A percentile compares a stretch with the other conserved stretches of the same genome.
Conservation (phyloP, 2,888 invertebrate genomes). For the Sinohyriopsis cumingii region DNA sequence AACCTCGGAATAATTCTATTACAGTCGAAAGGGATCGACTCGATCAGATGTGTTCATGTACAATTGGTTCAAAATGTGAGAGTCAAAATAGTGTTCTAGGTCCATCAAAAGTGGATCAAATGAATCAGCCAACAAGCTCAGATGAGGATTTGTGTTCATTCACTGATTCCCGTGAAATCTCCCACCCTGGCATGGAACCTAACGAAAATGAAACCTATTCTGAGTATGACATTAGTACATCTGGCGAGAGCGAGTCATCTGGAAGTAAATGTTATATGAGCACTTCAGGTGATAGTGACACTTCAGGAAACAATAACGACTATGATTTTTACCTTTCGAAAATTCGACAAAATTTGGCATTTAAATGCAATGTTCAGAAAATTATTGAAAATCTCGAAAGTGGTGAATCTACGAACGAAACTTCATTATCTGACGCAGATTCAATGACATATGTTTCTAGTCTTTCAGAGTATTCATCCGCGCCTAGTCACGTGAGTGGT, state of each 20-base stretch:
- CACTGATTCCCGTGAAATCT: no score
- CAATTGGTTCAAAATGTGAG: constrained; percentile 19
- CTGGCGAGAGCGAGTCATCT: constrained; percentile 34
- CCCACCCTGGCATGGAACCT: neutral
- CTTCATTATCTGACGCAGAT: constrained; percentile 14
- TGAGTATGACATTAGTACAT: constrained; percentile 32
- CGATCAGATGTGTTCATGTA: constrained; percentile 36
- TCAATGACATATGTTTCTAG: constrained; percentile 43
- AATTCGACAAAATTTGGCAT: constrained; percentile 32
- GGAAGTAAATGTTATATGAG: constrained; percentile 11
- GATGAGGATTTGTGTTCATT: no score
- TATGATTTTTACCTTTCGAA: constrained; percentile 35
- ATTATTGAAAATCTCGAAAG: constrained; percentile 23
- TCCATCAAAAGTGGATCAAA: no score
- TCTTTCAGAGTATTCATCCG: constrained; percentile 41
- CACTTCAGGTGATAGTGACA: constrained; percentile 35
- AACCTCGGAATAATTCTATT: constrained; percentile 23
- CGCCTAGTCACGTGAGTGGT: constrained; percentile 38
- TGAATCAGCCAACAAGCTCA: no score
- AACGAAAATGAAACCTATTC: constrained; percentile 22
- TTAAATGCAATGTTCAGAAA: constrained; percentile 35
- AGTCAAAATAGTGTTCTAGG: neutral
- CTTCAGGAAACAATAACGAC: constrained; percentile 22
- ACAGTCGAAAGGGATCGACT: constrained; percentile 13
- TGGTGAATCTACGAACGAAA: constrained; percentile 4